Conservation (phyloP, 2,888 invertebrate genomes). For the Mythimna impura region DNA sequence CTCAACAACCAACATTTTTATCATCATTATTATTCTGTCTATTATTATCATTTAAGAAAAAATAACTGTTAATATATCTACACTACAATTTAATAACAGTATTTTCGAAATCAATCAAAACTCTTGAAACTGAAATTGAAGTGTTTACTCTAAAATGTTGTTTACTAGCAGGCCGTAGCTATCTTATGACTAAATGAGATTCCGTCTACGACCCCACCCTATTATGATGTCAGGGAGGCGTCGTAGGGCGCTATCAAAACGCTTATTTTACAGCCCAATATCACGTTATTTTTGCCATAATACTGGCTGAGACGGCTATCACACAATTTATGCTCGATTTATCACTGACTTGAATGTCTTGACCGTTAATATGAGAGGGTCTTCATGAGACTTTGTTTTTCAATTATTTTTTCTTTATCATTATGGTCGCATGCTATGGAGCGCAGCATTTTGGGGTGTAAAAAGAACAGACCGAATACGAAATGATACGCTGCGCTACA, state of each 20-base stretch:
- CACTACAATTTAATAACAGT: background rate
- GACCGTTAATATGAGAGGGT: background rate
- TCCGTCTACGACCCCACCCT: constrained; percentile 38
- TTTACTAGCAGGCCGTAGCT: constrained; percentile 33
- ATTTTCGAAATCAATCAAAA: background rate
- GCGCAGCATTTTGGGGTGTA: too few species aligned
- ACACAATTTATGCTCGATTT: constrained; percentile 29
- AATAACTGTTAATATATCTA: too few species aligned
- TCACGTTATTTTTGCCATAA: constrained; percentile 55
- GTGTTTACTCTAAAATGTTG: constrained; percentile 20
- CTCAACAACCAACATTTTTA: too few species aligned
- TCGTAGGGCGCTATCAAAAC: constrained; percentile 55
- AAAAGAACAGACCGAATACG: too few species aligned
- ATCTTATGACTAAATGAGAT: constrained; percentile 60
- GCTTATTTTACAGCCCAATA: constrained; percentile 67
- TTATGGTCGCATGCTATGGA: too few species aligned
- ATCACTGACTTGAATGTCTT: constrained; percentile 23
- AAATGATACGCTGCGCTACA: too few species aligned
- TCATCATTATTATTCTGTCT: too few species aligned
- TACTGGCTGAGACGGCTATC: constrained; percentile 13
- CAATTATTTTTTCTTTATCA: background rate
- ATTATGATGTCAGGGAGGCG: constrained; percentile 32
- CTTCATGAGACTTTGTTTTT: background rate
- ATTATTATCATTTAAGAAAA: too few species aligned
- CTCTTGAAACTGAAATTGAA: constrained; percentile 7